These are phyloP conservation scores for Dendrocincla fuliginosa DNA, from an alignment of 2,797 vertebrate genomes.

Conservation along the genomic window DNA sequence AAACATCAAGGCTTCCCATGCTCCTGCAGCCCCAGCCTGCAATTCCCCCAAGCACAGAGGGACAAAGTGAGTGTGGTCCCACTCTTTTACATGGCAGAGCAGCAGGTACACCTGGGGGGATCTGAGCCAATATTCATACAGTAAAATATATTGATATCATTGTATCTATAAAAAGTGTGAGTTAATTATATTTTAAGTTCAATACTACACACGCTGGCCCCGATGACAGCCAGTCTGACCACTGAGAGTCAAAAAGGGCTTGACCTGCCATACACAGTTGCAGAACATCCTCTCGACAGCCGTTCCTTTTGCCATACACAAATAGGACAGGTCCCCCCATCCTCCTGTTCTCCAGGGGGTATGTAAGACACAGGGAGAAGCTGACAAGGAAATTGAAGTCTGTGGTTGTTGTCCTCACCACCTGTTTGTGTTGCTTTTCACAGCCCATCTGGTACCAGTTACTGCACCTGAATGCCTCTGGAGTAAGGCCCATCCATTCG, in stretches of 20 bases:
- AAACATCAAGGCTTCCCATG: neutral
- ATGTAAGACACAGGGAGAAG: neutral
- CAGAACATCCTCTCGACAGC: neutral
- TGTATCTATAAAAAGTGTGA: neutral
- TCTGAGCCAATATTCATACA: neutral
- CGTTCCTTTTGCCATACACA: neutral
- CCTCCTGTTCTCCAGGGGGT: neutral
- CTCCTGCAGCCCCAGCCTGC: neutral
- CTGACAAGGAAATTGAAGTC: slow-evolving; percentile 19
- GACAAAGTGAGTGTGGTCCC: neutral
- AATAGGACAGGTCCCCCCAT: neutral
- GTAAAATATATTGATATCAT: neutral
- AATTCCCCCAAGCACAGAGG: fast-evolving
- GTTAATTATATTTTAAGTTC: neutral
- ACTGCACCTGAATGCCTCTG: slow-evolving; percentile 23
- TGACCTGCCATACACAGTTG: neutral
- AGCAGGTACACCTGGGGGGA: neutral
- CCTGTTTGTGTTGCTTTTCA: slow-evolving; percentile 7
- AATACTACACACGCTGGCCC: neutral
- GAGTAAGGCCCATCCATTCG: neutral
- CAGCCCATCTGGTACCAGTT: slow-evolving; percentile 49
- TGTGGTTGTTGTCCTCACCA: neutral
- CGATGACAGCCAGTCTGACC: neutral
- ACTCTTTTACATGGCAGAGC: neutral
- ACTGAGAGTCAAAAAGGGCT: neutral